Percentiles rank a stretch among this genome's conserved stretches.
phyloP scores from a whole-genome alignment of 1,140 invertebrate genomes.

The Matsumurasca onukii region DNA sequence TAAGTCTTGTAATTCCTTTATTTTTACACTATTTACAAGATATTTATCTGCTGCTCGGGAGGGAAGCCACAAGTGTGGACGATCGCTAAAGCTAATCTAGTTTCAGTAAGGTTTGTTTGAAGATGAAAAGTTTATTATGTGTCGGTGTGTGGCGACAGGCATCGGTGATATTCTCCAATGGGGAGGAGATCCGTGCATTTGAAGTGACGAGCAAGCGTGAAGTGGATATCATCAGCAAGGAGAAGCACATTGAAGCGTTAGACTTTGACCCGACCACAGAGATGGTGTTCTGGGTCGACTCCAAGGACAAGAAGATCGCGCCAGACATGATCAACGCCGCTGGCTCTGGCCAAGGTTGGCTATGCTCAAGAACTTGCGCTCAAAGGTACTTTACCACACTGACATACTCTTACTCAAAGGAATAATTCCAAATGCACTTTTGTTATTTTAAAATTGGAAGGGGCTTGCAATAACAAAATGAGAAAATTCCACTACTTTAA shows the following conservation, averaged over 20 bases:
- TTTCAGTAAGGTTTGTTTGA: not conserved
- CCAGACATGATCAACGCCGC: constrained; percentile 81
- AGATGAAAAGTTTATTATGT: not conserved
- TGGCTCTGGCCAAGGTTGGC: constrained; percentile 75
- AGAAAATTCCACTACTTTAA: too few relatives aligned
- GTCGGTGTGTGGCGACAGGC: too few relatives aligned
- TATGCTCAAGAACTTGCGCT: constrained; percentile 86
- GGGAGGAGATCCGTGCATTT: constrained; percentile 81
- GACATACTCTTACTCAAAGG: too few relatives aligned
- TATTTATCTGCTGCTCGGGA: too few relatives aligned
- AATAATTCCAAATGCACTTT: too few relatives aligned
- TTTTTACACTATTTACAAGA: too few relatives aligned
- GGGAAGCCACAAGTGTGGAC: too few relatives aligned
- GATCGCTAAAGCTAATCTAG: too few relatives aligned
- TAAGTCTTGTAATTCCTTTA: too few relatives aligned
- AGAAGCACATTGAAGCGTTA: constrained; percentile 83
- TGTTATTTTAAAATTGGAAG: too few relatives aligned
- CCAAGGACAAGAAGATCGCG: constrained; percentile 87
- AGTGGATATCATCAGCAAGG: constrained; percentile 73
- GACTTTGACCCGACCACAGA: constrained; percentile 81
- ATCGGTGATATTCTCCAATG: constrained; percentile 59
- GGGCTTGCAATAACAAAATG: too few relatives aligned
- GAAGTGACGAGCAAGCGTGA: constrained; percentile 65
- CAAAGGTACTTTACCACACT: constrained; percentile 60
- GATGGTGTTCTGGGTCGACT: constrained; percentile 93